Base-by-base conservation (phyloP, 2,113 vertebrate genomes). In the Rhizomys pruinosus region DNA sequence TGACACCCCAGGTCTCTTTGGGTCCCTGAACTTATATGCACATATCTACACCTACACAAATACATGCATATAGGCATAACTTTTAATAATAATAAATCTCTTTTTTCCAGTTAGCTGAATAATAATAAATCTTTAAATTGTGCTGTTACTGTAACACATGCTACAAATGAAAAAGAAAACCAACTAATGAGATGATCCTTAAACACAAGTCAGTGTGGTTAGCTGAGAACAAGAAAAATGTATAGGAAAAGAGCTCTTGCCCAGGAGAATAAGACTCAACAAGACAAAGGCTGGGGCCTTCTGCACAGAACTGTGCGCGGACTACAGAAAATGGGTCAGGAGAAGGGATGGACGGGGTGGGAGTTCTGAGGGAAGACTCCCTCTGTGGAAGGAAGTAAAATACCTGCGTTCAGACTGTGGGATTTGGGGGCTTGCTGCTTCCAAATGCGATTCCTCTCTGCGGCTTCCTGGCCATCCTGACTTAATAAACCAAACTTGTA, bases 321-420 rank as follows among this genome's bases (percentile, higher is more conserved):
- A 66, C n/a, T 13, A 4, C 63, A 52, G 81, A 61, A 74, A 47
- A 37, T 52, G 68, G 74, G 77, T 87, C 55, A 78, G 88, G 34
- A n/a, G 29, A 2, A n/a, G 34, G 59, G 59, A 2, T 27, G 3
- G 1, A 0, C 5, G 1, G 55, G 80, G 9, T 6, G 12, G 25
- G 42, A 66, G 22, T 42, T 22, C 59, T 19, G 23, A 16, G 1
- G 20, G 22, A 17, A 68, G 12, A 20, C 44, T 52, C 71, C 17
- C 66, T 77, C 34, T 69, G 2, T 17, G 29, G 74, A 59, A 52
- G 55, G 80, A 73, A 20, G 16, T 13, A 11, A 74, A 44, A 39
- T 8, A 42, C 42, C 27, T 39, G 17, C 22, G 2, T 1, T 10
- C 37, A 32, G 37, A 19, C 64, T 23, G 7, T 39, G 91, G 23